Evolutionary conservation across 1,140 invertebrate genomes (phyloP), one percentile per base, ranked within the genome.

Genomic region (Drosophila grimshawi): DNA sequence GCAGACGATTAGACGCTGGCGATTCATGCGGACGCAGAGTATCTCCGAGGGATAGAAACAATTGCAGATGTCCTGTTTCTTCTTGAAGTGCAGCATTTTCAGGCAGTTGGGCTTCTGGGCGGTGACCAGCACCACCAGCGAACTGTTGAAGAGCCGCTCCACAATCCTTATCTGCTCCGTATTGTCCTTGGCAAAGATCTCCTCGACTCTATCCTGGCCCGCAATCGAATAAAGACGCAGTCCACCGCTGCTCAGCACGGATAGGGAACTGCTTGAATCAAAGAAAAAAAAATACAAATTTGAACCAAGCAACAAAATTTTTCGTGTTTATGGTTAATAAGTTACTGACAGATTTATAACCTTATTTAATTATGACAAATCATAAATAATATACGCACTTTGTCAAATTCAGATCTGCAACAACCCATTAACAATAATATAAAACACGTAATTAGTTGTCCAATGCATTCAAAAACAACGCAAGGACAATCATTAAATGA

Each of bases 21-120:
- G 95, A 93, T 99, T 99, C 76, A 99, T 95, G 93, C 98, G 97
- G 41, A 99, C 98, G 80, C 97, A 97, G 63, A 99, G 94, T 89
- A 99, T 99, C 52, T 98, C 98, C 92, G 99, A 99, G 2, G 97
- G 97, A 92, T 99, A 99, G 92, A 97, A 98, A 94, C 99, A 99
- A 93, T 98, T 98, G 93, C 98, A 99, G 92, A 99, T 99, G 94
- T 99, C 98, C 65, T 98, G 98, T 68, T 98, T 97, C 93, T 99
- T 99, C 92, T 98, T 98, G 93, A 99, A 99, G 93, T 99, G 98
- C 93, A 97, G 98, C 66, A 99, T 98, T 68, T 92, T 92, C n/a
- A 92, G 68, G 57, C 90, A 92, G 73, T 92, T 89, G 5, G 91
- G 90, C 51, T 92, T 92, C 53, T 89, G 77, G 32, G 76, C 56